Base-by-base conservation (phyloP, 2,888 invertebrate genomes). In the Acrocyrtus sp. region DNA sequence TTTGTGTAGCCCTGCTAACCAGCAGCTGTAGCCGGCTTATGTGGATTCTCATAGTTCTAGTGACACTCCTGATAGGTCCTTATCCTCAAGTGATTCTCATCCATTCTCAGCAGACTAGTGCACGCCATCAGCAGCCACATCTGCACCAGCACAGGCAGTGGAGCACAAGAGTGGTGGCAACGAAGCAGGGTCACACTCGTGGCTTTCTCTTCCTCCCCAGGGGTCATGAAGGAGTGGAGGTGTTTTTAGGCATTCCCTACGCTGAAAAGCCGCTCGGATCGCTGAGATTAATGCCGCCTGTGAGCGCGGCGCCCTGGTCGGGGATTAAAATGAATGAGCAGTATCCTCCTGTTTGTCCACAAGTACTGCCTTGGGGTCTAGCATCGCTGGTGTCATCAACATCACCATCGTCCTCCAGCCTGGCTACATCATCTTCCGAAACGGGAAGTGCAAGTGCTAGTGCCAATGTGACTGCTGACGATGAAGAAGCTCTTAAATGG, bases 261-360 rank as follows among this genome's bases (percentile, higher is more conserved):
- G 97, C 96, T 21, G 94, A 95, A 56, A 92, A 97, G 17, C 96
- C 96, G 27, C 87, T 92, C 47, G 95, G 94, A 6, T 90, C 91
- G 66, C 86, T 97, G 74, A 88, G 98, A 74, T 97, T 98, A 84
- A 96, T 97, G 95, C 96, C 96, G 10, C 97, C 97, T 17, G 96
- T 96, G 22, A 93, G 92, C 72, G 95, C 95, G 29, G 93, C 95
- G 61, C 90, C 94, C 83, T 95, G 96, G 96, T 90, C 91, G 62
- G 95, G 94, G 41, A 92, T 95, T 51, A 93, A 94, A 85, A 90
- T 92, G 82, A 94, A 94, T 76, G 93, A 94, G 84, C 88, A 88
- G 83, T 94, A 95, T 83, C 90, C 93, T 79, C 94, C 96, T 10
- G 96, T 96, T 26, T 97, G 97, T 84, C 96, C 96, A 8, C 97